Evolutionary conservation across 2,888 invertebrate species (phyloP).

Genomic region (Ormyrus pomaceus): DNA sequence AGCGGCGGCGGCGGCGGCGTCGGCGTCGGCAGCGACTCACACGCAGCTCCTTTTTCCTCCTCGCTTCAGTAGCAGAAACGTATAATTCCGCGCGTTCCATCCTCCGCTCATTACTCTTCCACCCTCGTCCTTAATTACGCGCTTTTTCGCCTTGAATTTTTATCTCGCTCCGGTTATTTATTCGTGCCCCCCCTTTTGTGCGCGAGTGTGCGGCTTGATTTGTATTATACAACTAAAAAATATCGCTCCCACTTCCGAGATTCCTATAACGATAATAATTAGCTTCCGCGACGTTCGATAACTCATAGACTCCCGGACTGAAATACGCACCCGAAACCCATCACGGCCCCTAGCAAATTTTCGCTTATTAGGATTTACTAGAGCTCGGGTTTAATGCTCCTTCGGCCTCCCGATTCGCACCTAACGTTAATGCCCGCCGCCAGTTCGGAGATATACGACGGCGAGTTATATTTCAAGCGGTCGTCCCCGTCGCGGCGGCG

Average conservation of each 20-base stretch:
- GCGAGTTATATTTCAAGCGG: not conserved
- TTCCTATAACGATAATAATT: too few relatives aligned
- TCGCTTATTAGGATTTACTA: too few relatives aligned
- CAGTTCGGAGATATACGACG: too few relatives aligned
- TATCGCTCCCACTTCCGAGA: not conserved
- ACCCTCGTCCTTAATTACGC: slow-evolving; percentile 35
- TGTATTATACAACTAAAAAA: not conserved
- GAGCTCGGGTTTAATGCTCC: too few relatives aligned
- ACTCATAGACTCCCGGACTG: too few relatives aligned
- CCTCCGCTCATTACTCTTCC: slow-evolving; percentile 37
- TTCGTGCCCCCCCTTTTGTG: not conserved
- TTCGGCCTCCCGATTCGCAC: too few relatives aligned
- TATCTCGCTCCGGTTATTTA: not conserved
- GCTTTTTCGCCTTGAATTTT: slow-evolving; percentile 19
- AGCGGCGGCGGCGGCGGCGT: not conserved
- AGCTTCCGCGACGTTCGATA: too few relatives aligned
- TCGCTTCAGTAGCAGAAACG: slow-evolving; percentile 43
- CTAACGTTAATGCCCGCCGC: too few relatives aligned
- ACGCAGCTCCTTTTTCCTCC: slow-evolving; percentile 2
- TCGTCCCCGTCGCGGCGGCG: not conserved
- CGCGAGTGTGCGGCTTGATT: not conserved
- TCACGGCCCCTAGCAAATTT: too few relatives aligned
- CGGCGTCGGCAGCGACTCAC: too few relatives aligned
- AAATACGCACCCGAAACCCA: too few relatives aligned
- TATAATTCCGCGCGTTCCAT: slow-evolving; percentile 38